phyloP scores from a whole-genome alignment of 1,140 invertebrate genomes.

The Bradysia coprophila region DNA sequence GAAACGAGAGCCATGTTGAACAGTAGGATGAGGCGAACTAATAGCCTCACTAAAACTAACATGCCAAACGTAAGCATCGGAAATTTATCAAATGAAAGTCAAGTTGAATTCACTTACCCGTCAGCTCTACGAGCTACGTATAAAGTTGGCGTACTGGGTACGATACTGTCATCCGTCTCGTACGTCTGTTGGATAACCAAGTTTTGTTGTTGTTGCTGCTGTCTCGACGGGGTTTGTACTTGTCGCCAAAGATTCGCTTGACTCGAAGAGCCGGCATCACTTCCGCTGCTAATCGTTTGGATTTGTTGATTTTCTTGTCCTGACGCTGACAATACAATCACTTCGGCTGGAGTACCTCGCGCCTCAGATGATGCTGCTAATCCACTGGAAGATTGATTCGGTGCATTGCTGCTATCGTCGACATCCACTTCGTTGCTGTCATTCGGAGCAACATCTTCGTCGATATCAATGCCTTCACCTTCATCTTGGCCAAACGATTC shows the following conservation, averaged over 20 bases:
- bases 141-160: conserved; percentile 76
- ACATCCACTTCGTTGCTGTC: conserved; percentile 49
- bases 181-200: conserved; percentile 32
- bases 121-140: conserved; percentile 67
- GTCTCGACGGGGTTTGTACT: conserved; percentile 10
- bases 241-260: conserved; percentile 13
- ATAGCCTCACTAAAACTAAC: conserved; percentile 61
- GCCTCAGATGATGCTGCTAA: conserved; percentile 6
- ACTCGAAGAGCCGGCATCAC: conserved; percentile 9
- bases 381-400: conserved; percentile 26
- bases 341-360: conserved; percentile 5
- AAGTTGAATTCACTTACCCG: no score
- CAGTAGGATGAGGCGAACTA: conserved; percentile 62
- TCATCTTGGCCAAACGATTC: conserved; percentile 34
- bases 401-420: conserved; percentile 39
- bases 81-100: background rate
- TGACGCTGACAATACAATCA: conserved; percentile 18
- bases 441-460: conserved; percentile 19
- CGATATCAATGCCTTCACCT: conserved; percentile 21
- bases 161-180: conserved; percentile 70
- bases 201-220: conserved; percentile 11
- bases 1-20: conserved; percentile 37
- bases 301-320: conserved; percentile 25
- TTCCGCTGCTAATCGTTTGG: conserved; percentile 34
- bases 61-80: background rate